Conservation (phyloP, 2,113 vertebrate genomes). For the Amblyopsis rosae region DNA sequence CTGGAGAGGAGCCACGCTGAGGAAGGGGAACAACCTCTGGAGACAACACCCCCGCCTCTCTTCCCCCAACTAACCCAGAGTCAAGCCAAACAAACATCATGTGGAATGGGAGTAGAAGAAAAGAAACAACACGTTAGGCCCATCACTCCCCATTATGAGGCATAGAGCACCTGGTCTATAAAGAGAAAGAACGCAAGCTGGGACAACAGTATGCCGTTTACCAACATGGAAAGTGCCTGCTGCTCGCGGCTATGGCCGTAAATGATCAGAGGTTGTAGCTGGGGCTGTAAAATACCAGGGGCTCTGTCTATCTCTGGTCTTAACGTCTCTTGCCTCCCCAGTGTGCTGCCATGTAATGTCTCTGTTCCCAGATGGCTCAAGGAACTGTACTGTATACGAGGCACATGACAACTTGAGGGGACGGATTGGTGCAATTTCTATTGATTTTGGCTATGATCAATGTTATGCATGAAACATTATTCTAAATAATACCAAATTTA, state of each 20-base stretch:
- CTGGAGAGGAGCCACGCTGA: slow-evolving; percentile 27
- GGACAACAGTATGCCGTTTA: slow-evolving; percentile 22
- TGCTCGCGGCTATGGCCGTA: slow-evolving; percentile 20
- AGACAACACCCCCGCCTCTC: background rate
- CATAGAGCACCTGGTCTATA: slow-evolving; percentile 26
- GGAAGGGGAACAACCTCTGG: slow-evolving; percentile 17
- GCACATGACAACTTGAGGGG: too few relatives aligned
- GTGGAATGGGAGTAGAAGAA: background rate
- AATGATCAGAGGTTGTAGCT: slow-evolving; percentile 31
- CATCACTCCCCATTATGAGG: slow-evolving; percentile 1
- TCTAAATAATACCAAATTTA: background rate
- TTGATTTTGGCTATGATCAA: too few relatives aligned
- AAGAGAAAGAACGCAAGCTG: slow-evolving; percentile 31
- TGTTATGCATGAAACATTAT: background rate
- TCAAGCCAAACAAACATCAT: slow-evolving; percentile 23
- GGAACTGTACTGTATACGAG: too few relatives aligned
- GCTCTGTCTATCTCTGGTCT: slow-evolving; percentile 8
- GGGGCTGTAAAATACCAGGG: slow-evolving; percentile 32
- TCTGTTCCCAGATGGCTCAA: slow-evolving; percentile 12
- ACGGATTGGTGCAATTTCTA: too few relatives aligned
- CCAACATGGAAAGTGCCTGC: slow-evolving; percentile 24
- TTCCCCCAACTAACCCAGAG: too few relatives aligned
- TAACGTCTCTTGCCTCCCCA: slow-evolving; percentile 4
- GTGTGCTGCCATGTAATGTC: background rate
- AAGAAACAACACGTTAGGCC: slow-evolving; percentile 2